Base-by-base conservation (phyloP, 2,888 invertebrate species). In the Oscheius sp. region DNA sequence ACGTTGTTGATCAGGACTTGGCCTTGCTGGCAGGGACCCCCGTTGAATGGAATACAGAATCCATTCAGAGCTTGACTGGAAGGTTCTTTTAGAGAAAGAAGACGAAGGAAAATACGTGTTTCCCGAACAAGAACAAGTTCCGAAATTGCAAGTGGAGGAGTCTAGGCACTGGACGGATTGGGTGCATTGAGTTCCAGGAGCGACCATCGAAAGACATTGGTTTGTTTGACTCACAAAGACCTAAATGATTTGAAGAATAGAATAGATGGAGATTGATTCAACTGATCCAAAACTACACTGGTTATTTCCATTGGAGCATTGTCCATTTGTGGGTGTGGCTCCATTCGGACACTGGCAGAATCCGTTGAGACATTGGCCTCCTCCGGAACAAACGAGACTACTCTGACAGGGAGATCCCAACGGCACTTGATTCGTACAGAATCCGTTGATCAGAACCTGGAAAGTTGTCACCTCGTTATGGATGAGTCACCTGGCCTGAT, bases 51-150 rank as follows among this genome's bases (percentile, higher is more conserved):
- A 10, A 75, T 69, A 52, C 75, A 75, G 53, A 74, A 78, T 5
- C 75, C 75, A 37, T 75, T 72, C 12, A 78, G 67, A 3, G 69
- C 27, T 48, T 70, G 67, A 27, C 76, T 76, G 66, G 17, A 74
- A 69, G 15, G 20, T 5, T 5, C 23, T 20, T 4, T 25, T 3
- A 15, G 4, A 12, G 23, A 48, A 25, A 48, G 25, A 48, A n/a
- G n/a, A 25, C 20, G 20, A 3, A 48, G 20, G 20, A 25, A 48
- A 25, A 6, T 34, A 34, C 48, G 12, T 10, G 29, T 70, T 70
- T 34, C 33, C 68, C 15, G 57, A 58, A 25, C 77, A 46, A 20
- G 29, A 17, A 48, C 34, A 34, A 34, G 34, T 33, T 17, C 34
- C 23, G 23, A 37, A n/a, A n/a, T 23, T 48, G 23, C 55, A 55